Base-by-base conservation (phyloP, 2,113 vertebrate genomes). In the Labeo catla region DNA sequence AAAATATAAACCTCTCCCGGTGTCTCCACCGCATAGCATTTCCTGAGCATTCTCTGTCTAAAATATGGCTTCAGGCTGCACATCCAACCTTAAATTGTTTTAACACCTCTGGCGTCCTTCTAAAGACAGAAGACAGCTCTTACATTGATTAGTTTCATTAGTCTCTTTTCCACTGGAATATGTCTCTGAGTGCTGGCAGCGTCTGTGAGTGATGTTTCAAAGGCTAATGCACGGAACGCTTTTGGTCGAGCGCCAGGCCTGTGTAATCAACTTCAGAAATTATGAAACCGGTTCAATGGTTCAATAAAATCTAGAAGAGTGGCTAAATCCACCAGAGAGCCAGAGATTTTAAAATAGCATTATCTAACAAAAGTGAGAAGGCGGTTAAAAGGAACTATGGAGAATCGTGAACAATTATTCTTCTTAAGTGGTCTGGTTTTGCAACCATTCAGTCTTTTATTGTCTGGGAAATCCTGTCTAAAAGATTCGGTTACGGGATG, bases 231-330 rank as follows among this genome's bases (percentile, higher is more conserved):
- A 84, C 23, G 34, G 49, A 80, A 81, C 3, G 15, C 66, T 76
- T 84, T 45, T 49, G 88, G 87, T 83, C 50, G 54, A 81, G 76
- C 36, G 84, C 73, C 88, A 84, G 78, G 82, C 65, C 68, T 19
- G 72, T 43, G 39, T 78, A 74, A 83, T 36, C 36, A 86, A 85
- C 70, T 86, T 52, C 76, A 49, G 68, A 89, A 82, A 88, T 87
- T 83, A 86, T 79, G 63, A 86, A 90, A 89, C 84, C 16, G 43
- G 77, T 86, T 89, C 79, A 72, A 84, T 81, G 84, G 80, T 78
- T 89, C 84, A 81, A 68, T 88, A 86, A 86, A 77, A 85, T 59
- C 74, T 47, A 63, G 59, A 77, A 86, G 66, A 54, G 49, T 59
- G 68, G 19, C 85, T 83, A 19, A 54, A 79, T 81, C 50, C 52